These are phyloP conservation scores for Cantharis rustica DNA, from an alignment of 2,888 invertebrate genomes.

Conservation along the genomic window DNA sequence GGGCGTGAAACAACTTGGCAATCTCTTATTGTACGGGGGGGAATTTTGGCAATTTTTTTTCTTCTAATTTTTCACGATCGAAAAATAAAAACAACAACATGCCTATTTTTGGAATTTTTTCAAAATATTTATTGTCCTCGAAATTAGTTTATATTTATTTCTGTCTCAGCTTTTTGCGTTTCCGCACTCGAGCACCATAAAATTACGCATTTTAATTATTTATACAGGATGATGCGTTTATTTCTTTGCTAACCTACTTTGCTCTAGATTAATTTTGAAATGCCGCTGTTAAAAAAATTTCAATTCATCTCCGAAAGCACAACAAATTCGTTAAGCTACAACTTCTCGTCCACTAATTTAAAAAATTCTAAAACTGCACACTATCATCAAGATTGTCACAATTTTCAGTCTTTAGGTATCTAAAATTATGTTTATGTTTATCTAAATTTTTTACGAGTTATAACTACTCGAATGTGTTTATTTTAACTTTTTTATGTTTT, in stretches of 20 bases:
- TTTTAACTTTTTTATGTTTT: neutral
- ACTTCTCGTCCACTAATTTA: neutral
- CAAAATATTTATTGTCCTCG: neutral
- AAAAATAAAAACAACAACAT: neutral
- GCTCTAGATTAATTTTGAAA: neutral
- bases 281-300: neutral
- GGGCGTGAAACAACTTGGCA: neutral
- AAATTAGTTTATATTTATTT: neutral
- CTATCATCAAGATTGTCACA: neutral
- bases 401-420: neutral
- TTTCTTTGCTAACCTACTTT: neutral
- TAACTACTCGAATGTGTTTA: neutral
- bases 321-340: neutral
- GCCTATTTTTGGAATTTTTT: neutral
- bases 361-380: neutral
- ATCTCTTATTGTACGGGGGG: neutral
- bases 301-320: neutral
- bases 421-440: neutral
- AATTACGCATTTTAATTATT: neutral
- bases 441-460: neutral
- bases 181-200: neutral
- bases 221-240: neutral
- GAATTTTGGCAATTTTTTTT: neutral
- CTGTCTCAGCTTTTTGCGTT: neutral
- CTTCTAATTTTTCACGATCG: neutral